Evolutionary conservation across 2,888 invertebrate genomes (phyloP), one percentile per base, ranked within the genome.

Genomic region (Phrixothrix hirtus): DNA sequence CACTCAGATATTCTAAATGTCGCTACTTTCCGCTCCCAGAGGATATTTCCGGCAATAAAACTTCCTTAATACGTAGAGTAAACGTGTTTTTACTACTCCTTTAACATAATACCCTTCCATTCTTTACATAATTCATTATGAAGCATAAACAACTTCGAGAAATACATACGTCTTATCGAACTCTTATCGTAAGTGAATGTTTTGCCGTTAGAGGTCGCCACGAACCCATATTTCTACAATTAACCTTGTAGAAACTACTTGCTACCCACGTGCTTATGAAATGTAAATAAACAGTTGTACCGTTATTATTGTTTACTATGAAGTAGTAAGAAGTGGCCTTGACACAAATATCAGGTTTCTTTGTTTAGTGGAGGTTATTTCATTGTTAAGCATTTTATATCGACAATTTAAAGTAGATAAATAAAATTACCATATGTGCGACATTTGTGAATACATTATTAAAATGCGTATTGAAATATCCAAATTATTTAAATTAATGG

Each of bases 271-370:
- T 58, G 57, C 34, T 46, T 42, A 17, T 39, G 55, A 35, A 57
- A 58, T 55, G 59, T 59, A 59, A 59, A 59, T 57, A 58, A 50
- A 54, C 32, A 21, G 47, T 52, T 41, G 32, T 48, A 52, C 49
- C 39, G 52, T 39, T 48, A 51, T 59, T 57, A 57, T 52, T 59
- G 52, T 57, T 47, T 42, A 46, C 41, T 52, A 52, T 46, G 45
- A 14, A 45, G 41, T 54, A 59, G 47, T 57, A 55, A 48, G 36
- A 43, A 26, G 12, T 35, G 50, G 41, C 58, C 58, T 58, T 59
- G 59, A 51, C 48, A 38, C 30, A 50, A 38, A 34, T 34, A 34
- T 4, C 11, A 29, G 34, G 13, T 14, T 2, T 12, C 10, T 9
- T 34, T 34, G 16, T 34, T 13, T 9, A 10, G 13, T 16, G n/a